A percentile compares a stretch with the other conserved stretches of the same genome.
phyloP scores from a whole-genome alignment of 2,113 vertebrate species.

The Cyanoramphus novaezelandiae region DNA sequence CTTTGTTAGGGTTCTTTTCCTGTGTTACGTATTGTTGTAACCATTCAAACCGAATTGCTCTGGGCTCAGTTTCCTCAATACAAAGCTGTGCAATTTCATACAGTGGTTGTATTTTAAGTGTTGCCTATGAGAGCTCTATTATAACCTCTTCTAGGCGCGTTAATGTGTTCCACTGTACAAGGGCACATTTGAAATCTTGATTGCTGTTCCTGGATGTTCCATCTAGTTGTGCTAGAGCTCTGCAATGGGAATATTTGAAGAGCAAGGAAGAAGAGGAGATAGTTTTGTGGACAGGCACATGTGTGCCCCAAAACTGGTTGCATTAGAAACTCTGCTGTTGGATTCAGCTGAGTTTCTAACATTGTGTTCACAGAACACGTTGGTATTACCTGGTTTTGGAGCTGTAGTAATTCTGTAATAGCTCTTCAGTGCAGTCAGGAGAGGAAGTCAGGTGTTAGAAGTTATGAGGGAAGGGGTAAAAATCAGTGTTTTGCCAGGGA shows the following conservation, averaged over 20 bases:
- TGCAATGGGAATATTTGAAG: background rate
- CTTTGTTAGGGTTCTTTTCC: background rate
- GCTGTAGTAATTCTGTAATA: background rate
- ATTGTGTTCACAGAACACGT: background rate
- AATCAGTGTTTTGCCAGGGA: background rate
- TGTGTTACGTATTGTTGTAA: background rate
- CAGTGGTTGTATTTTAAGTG: background rate
- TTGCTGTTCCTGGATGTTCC: background rate
- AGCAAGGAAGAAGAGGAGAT: background rate
- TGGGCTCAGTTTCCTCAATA: background rate
- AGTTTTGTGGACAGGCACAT: background rate
- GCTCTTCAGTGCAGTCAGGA: background rate
- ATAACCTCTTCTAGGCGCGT: background rate
- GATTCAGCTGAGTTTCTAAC: background rate
- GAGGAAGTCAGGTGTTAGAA: background rate
- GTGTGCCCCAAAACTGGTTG: rapidly evolving
- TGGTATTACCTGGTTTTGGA: background rate
- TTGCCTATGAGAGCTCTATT: background rate
- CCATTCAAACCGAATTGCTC: background rate
- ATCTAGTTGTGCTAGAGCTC: background rate
- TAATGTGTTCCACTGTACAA: background rate
- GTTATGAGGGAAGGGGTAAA: background rate
- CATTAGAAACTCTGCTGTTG: background rate
- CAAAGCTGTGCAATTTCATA: background rate
- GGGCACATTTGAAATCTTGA: background rate